Conservation (phyloP, 2,797 vertebrate species). For the Notamacropus eugenii region DNA sequence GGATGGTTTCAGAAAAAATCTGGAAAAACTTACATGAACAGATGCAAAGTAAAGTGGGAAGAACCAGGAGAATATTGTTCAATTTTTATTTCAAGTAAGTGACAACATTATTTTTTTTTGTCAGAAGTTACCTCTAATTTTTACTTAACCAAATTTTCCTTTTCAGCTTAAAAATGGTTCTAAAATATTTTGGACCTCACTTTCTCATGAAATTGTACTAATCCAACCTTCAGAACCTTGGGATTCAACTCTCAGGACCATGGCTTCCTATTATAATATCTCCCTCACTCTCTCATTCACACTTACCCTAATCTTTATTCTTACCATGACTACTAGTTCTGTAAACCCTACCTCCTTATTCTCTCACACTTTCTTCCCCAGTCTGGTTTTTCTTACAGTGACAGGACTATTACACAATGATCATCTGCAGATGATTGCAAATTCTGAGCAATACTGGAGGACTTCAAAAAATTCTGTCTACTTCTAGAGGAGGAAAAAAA, state of each 20-base stretch:
- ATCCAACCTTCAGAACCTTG: background rate
- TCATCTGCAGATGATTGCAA: background rate
- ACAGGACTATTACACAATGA: background rate
- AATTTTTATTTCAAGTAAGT: conserved; percentile 15
- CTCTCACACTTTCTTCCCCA: background rate
- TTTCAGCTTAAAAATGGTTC: background rate
- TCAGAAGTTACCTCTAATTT: background rate
- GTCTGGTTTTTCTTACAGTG: background rate
- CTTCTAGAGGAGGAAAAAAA: too few species aligned
- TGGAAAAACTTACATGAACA: background rate
- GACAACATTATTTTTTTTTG: background rate
- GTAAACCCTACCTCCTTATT: background rate
- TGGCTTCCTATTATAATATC: background rate
- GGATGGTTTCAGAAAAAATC: background rate
- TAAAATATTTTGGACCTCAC: background rate
- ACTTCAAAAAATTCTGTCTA: background rate
- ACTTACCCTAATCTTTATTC: background rate
- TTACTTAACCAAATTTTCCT: background rate
- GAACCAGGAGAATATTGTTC: background rate
- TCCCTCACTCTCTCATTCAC: background rate
- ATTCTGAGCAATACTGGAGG: background rate
- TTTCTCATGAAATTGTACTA: background rate
- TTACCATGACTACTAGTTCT: background rate
- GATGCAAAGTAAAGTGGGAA: background rate
- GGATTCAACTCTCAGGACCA: background rate